phyloP scores from a whole-genome alignment of 2,888 invertebrate species.

The Stramonita haemastoma region DNA sequence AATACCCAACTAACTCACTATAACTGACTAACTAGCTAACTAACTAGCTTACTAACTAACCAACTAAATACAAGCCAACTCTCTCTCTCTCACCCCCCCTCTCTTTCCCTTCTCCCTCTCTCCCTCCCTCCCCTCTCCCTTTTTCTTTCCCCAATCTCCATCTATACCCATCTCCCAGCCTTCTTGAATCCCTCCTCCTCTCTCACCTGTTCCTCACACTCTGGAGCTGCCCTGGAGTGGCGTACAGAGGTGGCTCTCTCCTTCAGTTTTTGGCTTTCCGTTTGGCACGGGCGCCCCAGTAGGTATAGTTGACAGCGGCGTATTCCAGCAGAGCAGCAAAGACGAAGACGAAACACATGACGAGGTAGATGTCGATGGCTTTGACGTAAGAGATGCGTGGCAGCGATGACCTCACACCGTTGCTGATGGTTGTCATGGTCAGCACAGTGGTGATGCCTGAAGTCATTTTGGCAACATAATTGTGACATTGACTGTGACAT shows the following conservation, averaged over 20 bases:
- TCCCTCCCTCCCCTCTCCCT: not conserved
- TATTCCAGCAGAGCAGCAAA: slow-evolving; percentile 97
- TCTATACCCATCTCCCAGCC: not conserved
- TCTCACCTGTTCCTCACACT: not conserved
- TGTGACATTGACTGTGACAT: too few relatives aligned
- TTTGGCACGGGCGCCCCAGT: slow-evolving; percentile 97
- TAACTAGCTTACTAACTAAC: too few relatives aligned
- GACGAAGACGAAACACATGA: slow-evolving; percentile 99
- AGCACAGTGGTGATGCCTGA: slow-evolving; percentile 97
- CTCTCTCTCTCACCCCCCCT: not conserved
- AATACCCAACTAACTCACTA: too few relatives aligned
- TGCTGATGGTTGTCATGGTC: slow-evolving; percentile 99
- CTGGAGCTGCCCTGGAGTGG: slow-evolving; percentile 36
- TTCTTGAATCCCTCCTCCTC: not conserved
- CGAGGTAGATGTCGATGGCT: slow-evolving; percentile 98
- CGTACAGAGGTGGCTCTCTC: slow-evolving; percentile 53
- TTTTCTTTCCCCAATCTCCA: not conserved
- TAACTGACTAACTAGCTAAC: too few relatives aligned
- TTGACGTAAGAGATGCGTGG: slow-evolving; percentile 99
- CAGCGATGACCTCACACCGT: slow-evolving; percentile 96
- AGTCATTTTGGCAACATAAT: not conserved
- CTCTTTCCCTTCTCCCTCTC: not conserved
- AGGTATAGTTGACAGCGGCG: slow-evolving; percentile 98
- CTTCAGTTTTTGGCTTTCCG: slow-evolving; percentile 87
- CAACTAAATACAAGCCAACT: too few relatives aligned